Evolutionary conservation across 1,140 invertebrate species (phyloP), one percentile per base, ranked within the genome.

Genomic region (Aricia agestis): DNA sequence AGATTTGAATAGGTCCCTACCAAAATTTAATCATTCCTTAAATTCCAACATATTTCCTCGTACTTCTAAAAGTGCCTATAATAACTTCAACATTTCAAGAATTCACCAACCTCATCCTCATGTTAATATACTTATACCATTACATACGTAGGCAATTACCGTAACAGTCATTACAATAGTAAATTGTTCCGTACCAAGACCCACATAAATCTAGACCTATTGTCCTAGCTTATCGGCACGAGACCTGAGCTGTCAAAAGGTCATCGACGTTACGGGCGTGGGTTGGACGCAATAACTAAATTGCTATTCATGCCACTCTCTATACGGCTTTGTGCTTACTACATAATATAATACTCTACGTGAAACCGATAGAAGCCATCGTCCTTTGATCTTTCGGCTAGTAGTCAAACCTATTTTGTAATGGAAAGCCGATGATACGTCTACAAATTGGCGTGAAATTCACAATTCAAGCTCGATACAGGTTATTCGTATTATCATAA

Each of bases 211-310:
- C 59, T 63, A 63, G 19, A 19, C 59, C 59, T 32, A 69, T 63
- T 69, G 59, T 19, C 57, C 68, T 41, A 36, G 57, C 68, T 32
- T 69, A 61, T 69, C 31, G 58, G 36, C 17, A 61, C 68, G 57
- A 69, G 42, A 61, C 68, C 68, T 69, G 19, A 68, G 57, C 68
- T 57, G 68, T 69, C 68, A 61, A 69, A 68, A 69, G 68, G 68
- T 59, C 68, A 31, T 63, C 32, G 68, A 59, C 68, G 57, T 61
- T 69, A 61, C 18, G 32, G 31, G 58, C 68, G 68, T 69, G 68
- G 68, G 68, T 69, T 10, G 36, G 61, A 61, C 59, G 58, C 18
- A 63, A 63, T 63, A 63, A 63, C 59, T 63, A 63, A 63, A 63
- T 63, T 63, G 59, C 59, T 70, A 70, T 65, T 70, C 61, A 70